Base-by-base conservation (phyloP, 2,797 vertebrate species). In the Leptatherina wallacei region DNA sequence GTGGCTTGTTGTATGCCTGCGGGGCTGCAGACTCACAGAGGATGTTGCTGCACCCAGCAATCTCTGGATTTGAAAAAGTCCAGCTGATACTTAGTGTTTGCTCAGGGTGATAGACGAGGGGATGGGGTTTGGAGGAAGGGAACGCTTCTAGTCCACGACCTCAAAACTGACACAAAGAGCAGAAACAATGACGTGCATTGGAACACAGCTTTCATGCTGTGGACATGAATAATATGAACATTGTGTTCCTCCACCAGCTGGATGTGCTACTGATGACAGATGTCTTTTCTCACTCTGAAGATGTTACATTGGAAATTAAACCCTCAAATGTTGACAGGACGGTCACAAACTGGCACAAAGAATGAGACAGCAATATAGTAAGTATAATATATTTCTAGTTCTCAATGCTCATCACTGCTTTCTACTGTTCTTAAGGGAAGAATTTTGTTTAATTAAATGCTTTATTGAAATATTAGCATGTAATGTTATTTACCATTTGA, bases 31-130 rank as follows among this genome's bases (percentile, higher is more conserved):
- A 70, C 80, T 72, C 73, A 18, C 60, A 2, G 12, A 72, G 65
- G 58, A 77, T 52, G 30, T 16, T 63, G 71, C 73, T 84, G 78
- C 62, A 77, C 75, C 75, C 69, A 8, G 33, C 71, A 65, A 71
- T 69, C 59, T 80, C 69, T 73, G 75, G 73, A 75, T 80, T 82
- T 75, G 66, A 58, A 82, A 61, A 78, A 40, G 74, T 81, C 75
- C 74, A 36, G 71, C 73, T 75, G 69, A 75, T 81, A 75, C 72
- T 71, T 58, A 57, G 73, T 77, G 78, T 82, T 81, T 84, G 81
- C 61, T 74, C 58, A 61, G 33, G 68, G 63, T 69, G 81, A 83
- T 33, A 61, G 77, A 61, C 42, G 44, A 77, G 71, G 47, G 57
- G 22, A 42, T 6, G 3, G 42, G 18, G 18, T 20, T 47, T 42